A percentile compares a stretch with the other conserved stretches of the same genome.
These are phyloP conservation scores for Hybognathus amarus DNA, from an alignment of 2,797 vertebrate species.

Conservation along the genomic window DNA sequence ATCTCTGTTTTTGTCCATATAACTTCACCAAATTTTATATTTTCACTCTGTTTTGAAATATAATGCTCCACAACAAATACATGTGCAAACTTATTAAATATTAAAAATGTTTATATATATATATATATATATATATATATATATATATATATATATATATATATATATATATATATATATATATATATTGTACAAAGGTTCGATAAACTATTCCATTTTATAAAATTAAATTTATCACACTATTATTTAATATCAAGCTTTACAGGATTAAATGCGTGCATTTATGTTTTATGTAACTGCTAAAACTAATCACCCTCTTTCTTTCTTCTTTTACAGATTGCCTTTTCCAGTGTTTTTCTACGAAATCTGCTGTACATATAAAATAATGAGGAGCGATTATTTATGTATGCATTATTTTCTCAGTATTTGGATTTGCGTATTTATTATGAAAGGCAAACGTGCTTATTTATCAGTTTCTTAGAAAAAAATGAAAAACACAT, in stretches of 20 bases:
- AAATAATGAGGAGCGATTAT: constrained; percentile 40
- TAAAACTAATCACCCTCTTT: neutral
- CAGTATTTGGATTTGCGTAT: constrained; percentile 64
- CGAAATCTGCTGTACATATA: constrained; percentile 10
- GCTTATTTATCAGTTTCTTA: constrained; percentile 65
- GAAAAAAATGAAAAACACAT: neutral
- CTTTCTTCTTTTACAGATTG: constrained; percentile 67
- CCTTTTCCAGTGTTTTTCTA: constrained; percentile 63
- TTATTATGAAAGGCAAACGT: constrained; percentile 41
- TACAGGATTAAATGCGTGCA: neutral
- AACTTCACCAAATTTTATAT: neutral
- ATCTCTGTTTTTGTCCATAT: neutral
- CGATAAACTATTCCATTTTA: neutral
- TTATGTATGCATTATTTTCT: constrained; percentile 20
- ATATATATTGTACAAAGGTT: neutral
- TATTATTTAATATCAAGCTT: neutral
- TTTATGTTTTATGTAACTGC: neutral
- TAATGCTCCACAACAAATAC: neutral
- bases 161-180: neutral
- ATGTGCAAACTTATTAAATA: too few relatives aligned
- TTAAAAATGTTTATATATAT: too few relatives aligned
- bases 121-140: neutral
- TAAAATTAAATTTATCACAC: neutral
- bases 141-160: neutral
- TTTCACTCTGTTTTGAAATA: neutral